These are phyloP conservation scores for Drosophila pruinosa DNA, from an alignment of 1,140 invertebrate species.

Conservation along the genomic window DNA sequence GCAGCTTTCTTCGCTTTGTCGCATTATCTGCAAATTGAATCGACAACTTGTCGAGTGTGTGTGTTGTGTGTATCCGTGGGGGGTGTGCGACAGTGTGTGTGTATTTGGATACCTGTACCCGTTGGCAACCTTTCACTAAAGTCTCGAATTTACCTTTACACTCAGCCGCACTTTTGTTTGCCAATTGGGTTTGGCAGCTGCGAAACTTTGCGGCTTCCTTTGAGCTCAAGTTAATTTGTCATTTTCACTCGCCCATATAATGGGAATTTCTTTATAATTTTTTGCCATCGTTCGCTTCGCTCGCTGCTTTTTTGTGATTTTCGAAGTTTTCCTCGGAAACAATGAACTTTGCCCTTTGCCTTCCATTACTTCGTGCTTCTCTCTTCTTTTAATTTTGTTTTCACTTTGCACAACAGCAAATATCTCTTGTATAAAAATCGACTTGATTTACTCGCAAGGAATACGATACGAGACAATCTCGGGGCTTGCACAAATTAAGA, in stretches of 20 bases:
- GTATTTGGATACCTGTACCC: background rate
- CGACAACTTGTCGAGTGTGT: constrained; percentile 19
- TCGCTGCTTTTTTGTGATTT: constrained; percentile 9
- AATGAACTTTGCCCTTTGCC: constrained; percentile 45
- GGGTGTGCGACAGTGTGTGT: background rate
- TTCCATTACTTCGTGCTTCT: too few relatives aligned
- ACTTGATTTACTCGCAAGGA: constrained; percentile 54
- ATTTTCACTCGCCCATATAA: constrained; percentile 76
- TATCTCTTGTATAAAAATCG: constrained; percentile 57
- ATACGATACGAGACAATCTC: constrained; percentile 22
- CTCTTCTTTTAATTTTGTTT: background rate
- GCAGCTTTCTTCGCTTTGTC: constrained; percentile 30
- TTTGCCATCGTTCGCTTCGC: too few relatives aligned
- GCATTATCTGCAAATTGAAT: constrained; percentile 42
- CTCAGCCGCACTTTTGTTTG: constrained; percentile 49
- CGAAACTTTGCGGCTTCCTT: constrained; percentile 48
- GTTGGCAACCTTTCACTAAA: constrained; percentile 40
- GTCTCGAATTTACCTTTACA: constrained; percentile 49
- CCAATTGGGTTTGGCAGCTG: constrained; percentile 51
- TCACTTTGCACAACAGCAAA: constrained; percentile 47
- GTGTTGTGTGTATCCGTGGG: background rate
- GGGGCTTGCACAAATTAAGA: constrained; percentile 33
- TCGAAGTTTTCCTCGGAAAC: constrained; percentile 29
- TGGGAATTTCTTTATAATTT: constrained; percentile 60
- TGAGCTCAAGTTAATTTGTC: constrained; percentile 72